Base-by-base conservation (phyloP, 2,797 vertebrate species). In the Rousettus madagascariensis region DNA sequence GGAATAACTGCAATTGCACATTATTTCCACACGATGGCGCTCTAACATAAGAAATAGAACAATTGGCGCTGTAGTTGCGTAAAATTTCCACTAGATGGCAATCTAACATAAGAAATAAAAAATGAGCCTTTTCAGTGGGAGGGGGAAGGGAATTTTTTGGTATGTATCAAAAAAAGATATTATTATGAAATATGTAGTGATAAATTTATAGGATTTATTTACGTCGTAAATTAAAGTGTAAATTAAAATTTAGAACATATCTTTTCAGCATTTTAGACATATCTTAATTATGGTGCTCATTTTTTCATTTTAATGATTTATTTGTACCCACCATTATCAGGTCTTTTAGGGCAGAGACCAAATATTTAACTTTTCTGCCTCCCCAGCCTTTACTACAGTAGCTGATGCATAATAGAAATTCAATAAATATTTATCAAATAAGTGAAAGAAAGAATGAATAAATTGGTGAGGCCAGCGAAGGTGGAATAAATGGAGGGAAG, bases 261-360 rank as follows among this genome's bases (percentile, higher is more conserved):
- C 36, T 43, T 90, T 93, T 65, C 10, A 55, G 30, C 51, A 38
- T 46, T 95, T 92, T 85, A 30, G 75, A 17, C 74, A 49, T 68
- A 66, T 79, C 38, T 79, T 95, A 53, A 90, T 80, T 86, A 89
- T 36, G 61, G 16, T 20, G 41, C 4, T 68, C n/a, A 86, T 55
- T 75, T 8, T 77, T 96, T 86, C 22, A 80, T 66, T 94, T 95
- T 86, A 87, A 46, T 85, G 57, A 68, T 16, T 91, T 90, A 3
- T 75, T 83, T 93, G 15, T 55, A 49, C 12, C 36, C 10, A 88
- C 30, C 5, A 55, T 63, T 55, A 68, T 74, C 24, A 83, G 61
- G 46, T 92, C 33, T 46, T 86, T 49, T 59, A 83, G 61, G 43
- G 46, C 65, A 72, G 53, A 51, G 63, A 85, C n/a, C 43, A 92